Base-by-base conservation (phyloP, 2,888 invertebrate species). In the Aradus depressus region DNA sequence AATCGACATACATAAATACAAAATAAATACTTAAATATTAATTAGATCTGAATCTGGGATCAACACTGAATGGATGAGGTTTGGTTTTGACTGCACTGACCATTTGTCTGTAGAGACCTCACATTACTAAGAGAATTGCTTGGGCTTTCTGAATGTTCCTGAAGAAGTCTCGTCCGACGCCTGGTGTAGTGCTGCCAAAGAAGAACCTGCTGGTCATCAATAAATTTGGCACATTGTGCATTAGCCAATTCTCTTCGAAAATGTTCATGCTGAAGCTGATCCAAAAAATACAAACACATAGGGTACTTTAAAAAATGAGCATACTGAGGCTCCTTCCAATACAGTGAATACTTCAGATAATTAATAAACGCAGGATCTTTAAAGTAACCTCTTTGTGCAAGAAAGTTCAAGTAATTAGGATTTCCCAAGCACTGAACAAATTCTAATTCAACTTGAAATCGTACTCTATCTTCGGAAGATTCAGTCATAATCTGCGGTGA, bases 361-460 rank as follows among this genome's bases (percentile, higher is more conserved):
- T 97, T 98, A 32, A 97, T 79, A 66, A 99, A 97, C 1, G 85
- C 79, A 55, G 81, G 79, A 64, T 97, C 93, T 69, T 98, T 97
- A 61, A 99, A 87, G 64, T 90, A 96, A 0, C 95, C 95, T 54
- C 96, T 77, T 68, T 98, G 98, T 6, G 97, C 98, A 64, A 98
- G 72, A 78, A 96, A 98, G 66, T 96, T 96, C 44, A 98, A 77
- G 69, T 98, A 98, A 69, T 96, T 96, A 2, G 98, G 98, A 72
- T 98, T 98, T n/a, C 93, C 96, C 56, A 98, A 73, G 66, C 97
- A 96, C 69, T 98, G 98, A 0, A 98, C 96, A 72, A 98, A 98
- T 70, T 98, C 98, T 60, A 98, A 73, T 71, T 98, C 98, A 44
- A 96, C 84, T 76, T 97, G 96, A 73, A 97, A 96, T 59, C 97